Conservation (phyloP, 2,113 vertebrate genomes). For the Casuarius casuarius region DNA sequence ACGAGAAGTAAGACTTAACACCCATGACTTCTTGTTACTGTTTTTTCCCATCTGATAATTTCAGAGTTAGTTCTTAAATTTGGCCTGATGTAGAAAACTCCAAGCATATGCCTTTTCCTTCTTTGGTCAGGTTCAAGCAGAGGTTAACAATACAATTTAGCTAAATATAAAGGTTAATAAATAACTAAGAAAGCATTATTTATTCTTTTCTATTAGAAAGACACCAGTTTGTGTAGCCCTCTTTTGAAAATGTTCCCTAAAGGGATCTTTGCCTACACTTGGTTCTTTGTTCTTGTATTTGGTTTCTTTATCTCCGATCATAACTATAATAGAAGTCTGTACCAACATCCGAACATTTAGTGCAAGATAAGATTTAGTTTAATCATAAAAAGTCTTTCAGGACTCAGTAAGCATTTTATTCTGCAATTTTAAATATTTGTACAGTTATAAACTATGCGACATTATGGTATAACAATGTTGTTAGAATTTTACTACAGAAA, state of each 20-base stretch:
- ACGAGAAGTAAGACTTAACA: background rate
- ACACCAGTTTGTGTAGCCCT: background rate
- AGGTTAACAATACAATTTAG: conserved; percentile 24
- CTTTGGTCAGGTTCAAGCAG: conserved; percentile 12
- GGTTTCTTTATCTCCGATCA: conserved; percentile 12
- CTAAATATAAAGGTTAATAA: conserved; percentile 33
- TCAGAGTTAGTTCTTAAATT: background rate
- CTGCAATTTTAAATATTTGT: conserved; percentile 15
- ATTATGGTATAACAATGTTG: background rate
- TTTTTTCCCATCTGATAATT: background rate
- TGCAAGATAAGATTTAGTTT: background rate
- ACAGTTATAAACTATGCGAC: background rate
- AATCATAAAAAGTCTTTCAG: background rate
- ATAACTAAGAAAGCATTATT: background rate
- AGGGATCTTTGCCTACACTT: background rate
- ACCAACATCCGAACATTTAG: background rate
- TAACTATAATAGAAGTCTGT: background rate
- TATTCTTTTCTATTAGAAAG: conserved; percentile 18
- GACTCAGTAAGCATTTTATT: conserved; percentile 10
- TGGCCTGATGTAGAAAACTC: background rate
- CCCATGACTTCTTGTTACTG: background rate
- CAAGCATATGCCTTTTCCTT: background rate
- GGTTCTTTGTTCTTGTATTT: conserved; percentile 33
- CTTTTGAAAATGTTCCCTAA: background rate
- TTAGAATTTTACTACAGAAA: background rate